Evolutionary conservation across 2,113 vertebrate species (phyloP).

Genomic region (Larimichthys crocea): DNA sequence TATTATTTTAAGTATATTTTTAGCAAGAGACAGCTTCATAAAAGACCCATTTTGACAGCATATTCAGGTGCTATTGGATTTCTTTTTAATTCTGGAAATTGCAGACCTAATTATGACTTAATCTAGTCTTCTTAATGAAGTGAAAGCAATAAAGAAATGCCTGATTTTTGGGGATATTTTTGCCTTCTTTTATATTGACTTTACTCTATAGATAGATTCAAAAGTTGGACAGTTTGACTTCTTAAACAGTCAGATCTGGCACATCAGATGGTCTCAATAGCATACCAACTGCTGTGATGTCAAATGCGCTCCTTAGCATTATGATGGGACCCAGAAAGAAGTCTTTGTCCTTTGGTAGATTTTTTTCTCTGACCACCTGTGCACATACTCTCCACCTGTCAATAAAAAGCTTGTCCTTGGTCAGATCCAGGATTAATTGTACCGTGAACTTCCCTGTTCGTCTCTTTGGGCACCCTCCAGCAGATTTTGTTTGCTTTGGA

Average conservation of each 20-base stretch:
- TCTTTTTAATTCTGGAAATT: conserved; percentile 13
- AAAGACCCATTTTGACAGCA: neutral
- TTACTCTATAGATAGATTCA: conserved; percentile 22
- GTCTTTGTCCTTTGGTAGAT: neutral
- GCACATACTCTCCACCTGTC: conserved; percentile 8
- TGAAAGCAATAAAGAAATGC: neutral
- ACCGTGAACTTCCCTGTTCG: conserved; percentile 14
- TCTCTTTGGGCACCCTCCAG: conserved; percentile 41
- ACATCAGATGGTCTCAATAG: conserved; percentile 4
- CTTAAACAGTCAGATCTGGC: conserved; percentile 20
- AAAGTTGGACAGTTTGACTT: conserved; percentile 35
- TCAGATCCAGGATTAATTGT: conserved; percentile 62
- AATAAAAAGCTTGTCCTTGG: neutral
- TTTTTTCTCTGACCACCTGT: conserved; percentile 19
- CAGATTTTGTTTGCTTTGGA: conserved; percentile 75
- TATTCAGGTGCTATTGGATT: neutral
- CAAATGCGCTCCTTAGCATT: neutral
- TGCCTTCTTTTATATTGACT: conserved; percentile 6
- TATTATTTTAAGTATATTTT: conserved; percentile 8
- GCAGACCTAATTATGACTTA: neutral
- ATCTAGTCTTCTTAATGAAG: neutral
- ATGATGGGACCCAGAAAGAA: neutral
- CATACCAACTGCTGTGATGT: conserved; percentile 19
- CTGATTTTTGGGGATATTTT: neutral
- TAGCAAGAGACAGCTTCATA: conserved; percentile 7